Conservation (phyloP, 2,797 vertebrate genomes). For the Zalophus californianus region DNA sequence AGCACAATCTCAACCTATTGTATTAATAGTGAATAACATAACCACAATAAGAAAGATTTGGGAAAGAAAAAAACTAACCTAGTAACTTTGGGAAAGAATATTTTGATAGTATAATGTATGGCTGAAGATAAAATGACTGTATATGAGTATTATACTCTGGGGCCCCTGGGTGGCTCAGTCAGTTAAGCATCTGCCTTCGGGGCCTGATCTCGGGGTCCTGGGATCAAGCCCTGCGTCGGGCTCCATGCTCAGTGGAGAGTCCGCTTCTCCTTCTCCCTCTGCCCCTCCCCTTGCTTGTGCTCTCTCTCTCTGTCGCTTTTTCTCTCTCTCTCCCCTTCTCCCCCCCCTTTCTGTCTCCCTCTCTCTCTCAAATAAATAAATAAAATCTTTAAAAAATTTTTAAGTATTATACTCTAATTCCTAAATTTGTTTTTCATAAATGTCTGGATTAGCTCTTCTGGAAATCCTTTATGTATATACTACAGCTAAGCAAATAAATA, state of each 20-base stretch:
- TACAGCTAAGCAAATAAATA: not conserved
- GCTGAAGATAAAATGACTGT: constrained; percentile 19
- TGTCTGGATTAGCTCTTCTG: not conserved
- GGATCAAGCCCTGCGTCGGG: not conserved
- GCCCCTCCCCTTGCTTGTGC: not conserved
- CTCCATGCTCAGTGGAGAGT: not conserved
- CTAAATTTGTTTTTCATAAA: constrained; percentile 5
- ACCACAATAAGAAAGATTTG: not conserved
- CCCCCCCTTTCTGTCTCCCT: not conserved
- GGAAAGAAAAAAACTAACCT: not conserved
- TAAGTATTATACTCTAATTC: not conserved
- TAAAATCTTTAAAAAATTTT: not conserved
- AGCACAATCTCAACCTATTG: not conserved
- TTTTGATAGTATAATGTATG: not conserved
- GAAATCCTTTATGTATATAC: not conserved
- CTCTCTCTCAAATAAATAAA: not conserved
- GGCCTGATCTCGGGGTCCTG: not conserved
- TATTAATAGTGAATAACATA: constrained; percentile 30
- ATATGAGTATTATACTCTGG: not conserved
- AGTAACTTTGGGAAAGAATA: constrained; percentile 16
- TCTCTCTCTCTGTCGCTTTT: not conserved
- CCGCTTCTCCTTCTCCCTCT: not conserved
- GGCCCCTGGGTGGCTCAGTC: not conserved
- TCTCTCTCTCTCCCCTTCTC: not conserved
- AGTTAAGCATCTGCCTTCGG: not conserved